Evolutionary conservation across 2,888 invertebrate genomes (phyloP).

Genomic region (Hedya salicella): DNA sequence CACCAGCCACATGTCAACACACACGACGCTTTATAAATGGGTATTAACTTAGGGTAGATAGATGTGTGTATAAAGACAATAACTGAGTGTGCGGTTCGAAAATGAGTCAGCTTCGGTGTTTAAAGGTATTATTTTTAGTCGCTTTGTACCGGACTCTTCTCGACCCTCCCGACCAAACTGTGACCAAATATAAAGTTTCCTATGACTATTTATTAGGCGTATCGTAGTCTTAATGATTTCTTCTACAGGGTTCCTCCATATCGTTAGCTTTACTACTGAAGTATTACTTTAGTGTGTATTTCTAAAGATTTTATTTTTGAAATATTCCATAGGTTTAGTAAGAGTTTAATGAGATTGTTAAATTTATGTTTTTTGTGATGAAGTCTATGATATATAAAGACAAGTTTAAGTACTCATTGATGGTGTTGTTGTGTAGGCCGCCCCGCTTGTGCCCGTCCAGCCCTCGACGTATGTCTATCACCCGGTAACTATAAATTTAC

Average conservation of each 20-base stretch:
- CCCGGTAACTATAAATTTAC: neutral
- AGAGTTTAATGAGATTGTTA: constrained; percentile 61
- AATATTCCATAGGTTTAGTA: constrained; percentile 78
- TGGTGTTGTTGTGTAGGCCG: constrained; percentile 11
- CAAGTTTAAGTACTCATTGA: constrained; percentile 12
- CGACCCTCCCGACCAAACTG: constrained; percentile 70
- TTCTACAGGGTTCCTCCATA: constrained; percentile 84
- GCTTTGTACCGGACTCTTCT: constrained; percentile 68
- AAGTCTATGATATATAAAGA: constrained; percentile 22
- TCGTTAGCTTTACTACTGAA: constrained; percentile 83
- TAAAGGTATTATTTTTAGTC: constrained; percentile 68
- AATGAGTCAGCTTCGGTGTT: constrained; percentile 70
- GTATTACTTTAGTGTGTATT: constrained; percentile 78
- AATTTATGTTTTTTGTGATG: constrained; percentile 51
- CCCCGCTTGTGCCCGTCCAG: constrained; percentile 21
- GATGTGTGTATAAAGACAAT: constrained; percentile 71
- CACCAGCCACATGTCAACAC: constrained; percentile 58
- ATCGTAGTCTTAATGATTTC: constrained; percentile 74
- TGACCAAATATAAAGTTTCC: constrained; percentile 76
- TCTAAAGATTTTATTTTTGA: constrained; percentile 69
- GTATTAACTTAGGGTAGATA: constrained; percentile 55
- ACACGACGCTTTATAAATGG: constrained; percentile 77
- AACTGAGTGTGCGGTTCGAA: constrained; percentile 69
- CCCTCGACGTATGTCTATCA: neutral
- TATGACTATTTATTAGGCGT: constrained; percentile 69